A percentile compares a stretch with the other conserved stretches of the same genome.
Conservation (phyloP, 2,113 vertebrate genomes). For the Pluvianellus socialis region DNA sequence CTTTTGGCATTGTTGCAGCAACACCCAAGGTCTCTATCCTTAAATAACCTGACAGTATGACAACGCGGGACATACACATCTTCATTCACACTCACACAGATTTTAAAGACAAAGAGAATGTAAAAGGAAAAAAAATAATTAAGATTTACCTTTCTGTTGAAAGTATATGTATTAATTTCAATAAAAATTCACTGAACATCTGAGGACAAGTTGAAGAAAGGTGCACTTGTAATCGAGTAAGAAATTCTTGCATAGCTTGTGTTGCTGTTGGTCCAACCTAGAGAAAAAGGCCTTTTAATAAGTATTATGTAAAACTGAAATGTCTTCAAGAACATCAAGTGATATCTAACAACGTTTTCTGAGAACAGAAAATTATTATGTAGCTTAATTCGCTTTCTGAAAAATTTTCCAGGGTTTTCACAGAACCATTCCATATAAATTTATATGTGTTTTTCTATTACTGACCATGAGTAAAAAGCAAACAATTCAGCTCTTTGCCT, state of each 20-base stretch:
- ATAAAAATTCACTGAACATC: slow-evolving; percentile 98
- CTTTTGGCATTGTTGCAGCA: not conserved
- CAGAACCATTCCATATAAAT: not conserved
- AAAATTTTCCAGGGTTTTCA: not conserved
- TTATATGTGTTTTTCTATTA: not conserved
- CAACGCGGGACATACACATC: not conserved
- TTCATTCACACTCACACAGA: not conserved
- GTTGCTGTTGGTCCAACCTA: slow-evolving; percentile 98
- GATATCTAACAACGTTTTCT: not conserved
- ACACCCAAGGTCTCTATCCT: not conserved
- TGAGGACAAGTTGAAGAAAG: slow-evolving; percentile 95
- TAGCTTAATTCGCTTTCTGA: not conserved
- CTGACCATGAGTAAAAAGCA: not conserved
- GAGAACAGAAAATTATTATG: not conserved
- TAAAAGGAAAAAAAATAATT: not conserved
- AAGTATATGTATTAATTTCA: slow-evolving; percentile 96
- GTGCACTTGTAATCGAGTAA: slow-evolving; percentile 95
- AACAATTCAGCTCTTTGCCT: not conserved
- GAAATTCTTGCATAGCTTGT: slow-evolving; percentile 98
- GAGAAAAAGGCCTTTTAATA: not conserved
- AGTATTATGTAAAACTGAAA: not conserved
- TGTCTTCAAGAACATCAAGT: not conserved
- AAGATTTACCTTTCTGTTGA: slow-evolving; percentile 90
- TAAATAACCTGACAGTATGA: not conserved
- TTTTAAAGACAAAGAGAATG: not conserved